These are phyloP conservation scores for Muraenolepis orangiensis DNA, from an alignment of 2,797 vertebrate species.

Conservation along the genomic window DNA sequence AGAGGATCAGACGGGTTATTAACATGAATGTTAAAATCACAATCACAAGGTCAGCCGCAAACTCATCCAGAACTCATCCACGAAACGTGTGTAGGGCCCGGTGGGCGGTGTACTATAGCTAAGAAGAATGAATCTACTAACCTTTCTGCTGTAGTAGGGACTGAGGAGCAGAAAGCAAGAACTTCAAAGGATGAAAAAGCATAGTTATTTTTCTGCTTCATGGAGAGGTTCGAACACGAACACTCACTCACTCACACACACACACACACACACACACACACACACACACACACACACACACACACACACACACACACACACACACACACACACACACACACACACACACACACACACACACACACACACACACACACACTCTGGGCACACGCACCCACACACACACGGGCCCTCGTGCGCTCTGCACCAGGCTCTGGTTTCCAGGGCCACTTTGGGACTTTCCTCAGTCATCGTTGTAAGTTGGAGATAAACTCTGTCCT, in stretches of 20 bases:
- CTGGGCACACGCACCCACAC: slow-evolving; percentile 10
- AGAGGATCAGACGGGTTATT: no score
- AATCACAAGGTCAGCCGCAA: no score
- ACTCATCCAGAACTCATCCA: no score
- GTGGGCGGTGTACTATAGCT: no score
- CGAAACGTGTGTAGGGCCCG: no score
- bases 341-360: slow-evolving; percentile 13
- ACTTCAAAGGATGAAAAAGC: no score
- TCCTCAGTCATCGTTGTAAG: slow-evolving; percentile 62
- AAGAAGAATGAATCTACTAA: no score
- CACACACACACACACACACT: background rate
- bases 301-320: slow-evolving; percentile 1
- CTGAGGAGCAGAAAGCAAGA: no score
- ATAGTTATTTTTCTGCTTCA: no score
- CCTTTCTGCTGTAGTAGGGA: no score
- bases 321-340: slow-evolving; percentile 5
- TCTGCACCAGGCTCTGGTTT: slow-evolving; percentile 55
- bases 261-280: background rate
- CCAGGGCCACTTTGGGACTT: slow-evolving; percentile 81
- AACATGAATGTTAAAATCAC: no score
- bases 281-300: background rate
- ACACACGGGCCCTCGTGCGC: slow-evolving; percentile 23
- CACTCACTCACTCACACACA: background rate
- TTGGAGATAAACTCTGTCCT: slow-evolving; percentile 53
- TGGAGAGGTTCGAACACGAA: no score